A percentile compares a stretch with the other conserved stretches of the same genome.
phyloP scores from a whole-genome alignment of 2,113 vertebrate species.

The Trogon melanurus region DNA sequence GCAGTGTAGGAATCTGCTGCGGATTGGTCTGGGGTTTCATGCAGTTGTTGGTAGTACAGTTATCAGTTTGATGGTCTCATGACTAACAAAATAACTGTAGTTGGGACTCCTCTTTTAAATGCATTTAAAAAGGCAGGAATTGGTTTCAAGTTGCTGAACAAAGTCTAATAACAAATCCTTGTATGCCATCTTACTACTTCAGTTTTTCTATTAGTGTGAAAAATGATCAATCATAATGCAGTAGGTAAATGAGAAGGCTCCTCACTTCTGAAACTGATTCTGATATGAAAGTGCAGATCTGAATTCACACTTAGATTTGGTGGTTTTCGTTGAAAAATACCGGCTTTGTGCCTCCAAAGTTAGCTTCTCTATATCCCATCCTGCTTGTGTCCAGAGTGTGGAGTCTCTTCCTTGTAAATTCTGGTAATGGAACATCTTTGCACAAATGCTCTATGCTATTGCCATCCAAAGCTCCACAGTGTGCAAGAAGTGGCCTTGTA shows the following conservation, averaged over 20 bases:
- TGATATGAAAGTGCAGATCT: neutral
- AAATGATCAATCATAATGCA: neutral
- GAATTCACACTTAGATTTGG: neutral
- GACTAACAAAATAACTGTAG: neutral
- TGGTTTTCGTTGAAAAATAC: neutral
- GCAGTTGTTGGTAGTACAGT: neutral
- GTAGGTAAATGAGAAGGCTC: neutral
- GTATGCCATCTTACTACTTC: neutral
- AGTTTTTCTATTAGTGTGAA: neutral
- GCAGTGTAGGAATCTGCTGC: neutral
- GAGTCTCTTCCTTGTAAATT: neutral
- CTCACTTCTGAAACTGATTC: neutral
- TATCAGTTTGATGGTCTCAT: neutral
- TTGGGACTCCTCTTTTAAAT: neutral
- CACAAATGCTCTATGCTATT: neutral
- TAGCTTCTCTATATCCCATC: neutral
- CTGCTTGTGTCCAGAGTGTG: neutral
- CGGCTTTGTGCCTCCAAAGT: neutral
- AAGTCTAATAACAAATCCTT: neutral
- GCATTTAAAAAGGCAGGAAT: neutral
- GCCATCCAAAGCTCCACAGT: neutral
- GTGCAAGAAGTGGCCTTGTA: neutral
- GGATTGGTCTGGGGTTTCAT: neutral
- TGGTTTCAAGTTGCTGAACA: neutral
- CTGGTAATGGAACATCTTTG: neutral